phyloP scores from a whole-genome alignment of 2,888 invertebrate species.

The Volucella inflata region DNA sequence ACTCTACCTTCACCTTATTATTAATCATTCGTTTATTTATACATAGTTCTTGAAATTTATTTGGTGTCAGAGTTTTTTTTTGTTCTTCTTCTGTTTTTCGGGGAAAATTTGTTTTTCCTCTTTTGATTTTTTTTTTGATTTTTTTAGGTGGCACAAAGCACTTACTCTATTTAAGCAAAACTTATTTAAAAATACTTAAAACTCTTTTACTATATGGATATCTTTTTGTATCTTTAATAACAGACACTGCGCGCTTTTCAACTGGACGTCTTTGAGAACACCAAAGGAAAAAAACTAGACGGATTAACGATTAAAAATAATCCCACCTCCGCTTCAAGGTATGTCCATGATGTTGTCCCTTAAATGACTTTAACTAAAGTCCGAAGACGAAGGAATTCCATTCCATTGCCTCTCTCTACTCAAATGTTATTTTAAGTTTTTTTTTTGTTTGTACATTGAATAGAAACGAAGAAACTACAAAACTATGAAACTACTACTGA shows the following conservation, averaged over 20 bases:
- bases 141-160: conserved; percentile 43
- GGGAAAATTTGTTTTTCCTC: conserved; percentile 27
- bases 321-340: conserved; percentile 42
- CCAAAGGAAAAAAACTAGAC: conserved; percentile 9
- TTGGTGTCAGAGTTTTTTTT: conserved; percentile 32
- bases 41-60: conserved; percentile 58
- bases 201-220: neutral
- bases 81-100: conserved; percentile 31
- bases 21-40: conserved; percentile 60
- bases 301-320: conserved; percentile 19
- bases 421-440: conserved; percentile 58
- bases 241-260: conserved; percentile 48
- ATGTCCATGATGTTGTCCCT: conserved; percentile 40
- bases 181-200: conserved; percentile 9
- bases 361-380: conserved; percentile 32
- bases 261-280: conserved; percentile 27
- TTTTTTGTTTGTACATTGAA: conserved; percentile 46
- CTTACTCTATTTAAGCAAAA: conserved; percentile 40
- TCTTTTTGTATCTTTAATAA: conserved; percentile 30
- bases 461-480: conserved; percentile 34
- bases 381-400: conserved; percentile 33
- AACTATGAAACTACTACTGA: conserved; percentile 14
- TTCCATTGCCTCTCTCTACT: conserved; percentile 35
- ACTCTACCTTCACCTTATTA: conserved; percentile 21
- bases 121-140: conserved; percentile 30